phyloP scores from a whole-genome alignment of 2,113 vertebrate species.

The Podarcis muralis region DNA sequence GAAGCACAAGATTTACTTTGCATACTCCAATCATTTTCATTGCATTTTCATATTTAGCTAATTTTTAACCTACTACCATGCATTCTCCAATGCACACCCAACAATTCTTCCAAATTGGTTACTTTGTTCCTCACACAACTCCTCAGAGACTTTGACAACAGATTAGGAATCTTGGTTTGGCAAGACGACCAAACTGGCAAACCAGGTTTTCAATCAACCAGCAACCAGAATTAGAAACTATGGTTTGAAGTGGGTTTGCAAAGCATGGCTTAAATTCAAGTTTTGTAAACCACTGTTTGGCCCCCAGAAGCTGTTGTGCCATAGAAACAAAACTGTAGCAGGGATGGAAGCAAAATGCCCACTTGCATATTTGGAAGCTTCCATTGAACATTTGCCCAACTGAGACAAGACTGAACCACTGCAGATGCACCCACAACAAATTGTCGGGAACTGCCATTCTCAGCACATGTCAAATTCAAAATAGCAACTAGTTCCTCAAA shows the following conservation, averaged over 20 bases:
- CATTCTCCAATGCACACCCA: background rate
- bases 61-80: background rate
- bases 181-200: background rate
- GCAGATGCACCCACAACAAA: background rate
- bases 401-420: background rate
- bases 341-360: background rate
- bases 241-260: background rate
- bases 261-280: background rate
- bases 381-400: background rate
- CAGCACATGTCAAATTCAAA: background rate
- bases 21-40: background rate
- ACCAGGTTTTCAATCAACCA: background rate
- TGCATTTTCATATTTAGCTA: background rate
- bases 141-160: background rate
- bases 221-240: background rate
- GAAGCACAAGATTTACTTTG: background rate
- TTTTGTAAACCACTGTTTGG: background rate
- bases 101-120: background rate
- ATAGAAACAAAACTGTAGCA: background rate
- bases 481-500: background rate
- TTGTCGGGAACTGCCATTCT: background rate
- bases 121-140: background rate
- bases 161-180: background rate
- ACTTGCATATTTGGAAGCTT: background rate
- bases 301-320: background rate